A percentile compares a stretch with the other conserved stretches of the same genome.
phyloP scores from a whole-genome alignment of 2,888 invertebrate genomes.

The Hecatera dysodea region DNA sequence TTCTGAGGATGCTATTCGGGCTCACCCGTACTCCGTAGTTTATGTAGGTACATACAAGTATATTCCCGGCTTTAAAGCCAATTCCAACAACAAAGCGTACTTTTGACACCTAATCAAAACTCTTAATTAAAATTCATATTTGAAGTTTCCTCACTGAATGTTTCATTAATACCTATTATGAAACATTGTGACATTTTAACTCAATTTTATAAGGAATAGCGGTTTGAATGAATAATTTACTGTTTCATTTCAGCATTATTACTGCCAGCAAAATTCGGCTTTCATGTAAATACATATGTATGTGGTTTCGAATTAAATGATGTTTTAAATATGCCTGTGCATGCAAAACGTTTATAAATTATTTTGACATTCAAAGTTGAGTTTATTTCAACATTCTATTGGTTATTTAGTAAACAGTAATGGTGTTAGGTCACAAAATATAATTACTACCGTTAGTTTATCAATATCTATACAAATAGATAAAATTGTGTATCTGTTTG shows the following conservation, averaged over 20 bases:
- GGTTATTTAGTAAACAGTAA: not conserved
- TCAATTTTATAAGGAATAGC: not conserved
- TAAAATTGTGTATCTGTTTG: no score
- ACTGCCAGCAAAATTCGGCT: conserved; percentile 1
- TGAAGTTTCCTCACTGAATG: not conserved
- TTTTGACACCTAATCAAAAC: not conserved
- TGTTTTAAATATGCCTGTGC: conserved; percentile 10
- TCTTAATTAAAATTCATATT: not conserved
- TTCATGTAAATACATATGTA: no score
- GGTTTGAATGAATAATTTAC: conserved; percentile 3
- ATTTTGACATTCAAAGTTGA: not conserved
- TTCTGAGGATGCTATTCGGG: no score
- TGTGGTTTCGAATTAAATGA: conserved; percentile 9
- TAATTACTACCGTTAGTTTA: no score
- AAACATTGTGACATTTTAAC: conserved; percentile 14
- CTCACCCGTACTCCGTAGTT: no score
- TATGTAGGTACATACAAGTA: no score
- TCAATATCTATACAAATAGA: no score
- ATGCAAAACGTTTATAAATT: not conserved
- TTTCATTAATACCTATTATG: not conserved
- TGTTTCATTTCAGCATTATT: conserved; percentile 7
- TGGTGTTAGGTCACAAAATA: not conserved
- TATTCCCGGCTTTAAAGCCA: not conserved
- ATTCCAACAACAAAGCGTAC: not conserved
- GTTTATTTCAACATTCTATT: not conserved